Conservation (phyloP, 2,113 vertebrate species). For the Saccopteryx bilineata region DNA sequence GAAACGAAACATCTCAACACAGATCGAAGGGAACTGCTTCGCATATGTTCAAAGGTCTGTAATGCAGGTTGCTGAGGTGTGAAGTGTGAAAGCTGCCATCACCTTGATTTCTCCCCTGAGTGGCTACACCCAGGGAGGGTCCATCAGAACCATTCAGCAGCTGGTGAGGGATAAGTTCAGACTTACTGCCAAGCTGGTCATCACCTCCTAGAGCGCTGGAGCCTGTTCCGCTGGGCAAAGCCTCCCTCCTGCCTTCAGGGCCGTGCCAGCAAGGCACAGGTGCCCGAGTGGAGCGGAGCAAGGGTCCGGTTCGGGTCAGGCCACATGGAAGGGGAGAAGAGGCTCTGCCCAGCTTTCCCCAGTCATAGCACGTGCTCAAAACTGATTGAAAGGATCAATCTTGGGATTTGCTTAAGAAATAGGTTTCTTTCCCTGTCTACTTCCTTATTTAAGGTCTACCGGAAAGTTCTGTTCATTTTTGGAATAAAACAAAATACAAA, state of each 20-base stretch:
- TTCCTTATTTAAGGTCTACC: not conserved
- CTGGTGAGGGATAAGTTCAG: not conserved
- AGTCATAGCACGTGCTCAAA: not conserved
- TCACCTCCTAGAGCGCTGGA: accelerated
- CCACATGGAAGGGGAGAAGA: not conserved
- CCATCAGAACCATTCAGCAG: not conserved
- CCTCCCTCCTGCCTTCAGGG: not conserved
- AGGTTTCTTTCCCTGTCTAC: not conserved
- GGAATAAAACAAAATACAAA: too few relatives aligned
- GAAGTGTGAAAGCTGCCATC: not conserved
- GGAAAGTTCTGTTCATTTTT: too few relatives aligned
- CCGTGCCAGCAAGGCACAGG: not conserved
- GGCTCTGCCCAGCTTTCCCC: too few relatives aligned
- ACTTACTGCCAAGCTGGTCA: not conserved
- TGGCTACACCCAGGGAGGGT: not conserved
- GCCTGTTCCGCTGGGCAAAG: not conserved
- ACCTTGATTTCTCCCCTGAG: not conserved
- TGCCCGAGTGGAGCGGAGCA: not conserved
- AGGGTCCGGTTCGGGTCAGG: not conserved
- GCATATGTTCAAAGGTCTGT: not conserved
- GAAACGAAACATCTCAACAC: not conserved
- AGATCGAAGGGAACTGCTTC: not conserved
- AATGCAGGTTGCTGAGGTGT: not conserved
- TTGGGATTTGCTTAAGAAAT: not conserved
- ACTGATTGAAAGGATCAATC: not conserved